Percentiles rank a stretch among this genome's conserved stretches.
Evolutionary conservation across 2,888 invertebrate species (phyloP).

Genomic region (Barypeithes pellucidus): DNA sequence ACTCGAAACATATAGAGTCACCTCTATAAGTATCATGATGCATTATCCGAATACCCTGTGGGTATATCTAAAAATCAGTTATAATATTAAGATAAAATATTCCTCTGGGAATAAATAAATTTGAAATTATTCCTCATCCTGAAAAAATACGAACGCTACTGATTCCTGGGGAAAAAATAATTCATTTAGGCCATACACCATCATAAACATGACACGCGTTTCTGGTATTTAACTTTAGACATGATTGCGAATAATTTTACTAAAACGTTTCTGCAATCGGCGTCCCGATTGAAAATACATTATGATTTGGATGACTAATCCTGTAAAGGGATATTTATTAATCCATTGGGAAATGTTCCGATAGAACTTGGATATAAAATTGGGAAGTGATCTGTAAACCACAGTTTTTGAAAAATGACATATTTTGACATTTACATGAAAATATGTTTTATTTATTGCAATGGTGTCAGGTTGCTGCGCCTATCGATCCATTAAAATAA

Average conservation of each 20-base stretch:
- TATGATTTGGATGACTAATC: slow-evolving; percentile 24
- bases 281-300: slow-evolving; percentile 32
- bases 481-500: too few relatives aligned
- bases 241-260: slow-evolving; percentile 35
- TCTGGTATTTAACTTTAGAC: slow-evolving; percentile 37
- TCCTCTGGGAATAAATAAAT: too few relatives aligned
- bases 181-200: slow-evolving; percentile 21
- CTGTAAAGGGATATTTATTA: slow-evolving; percentile 22
- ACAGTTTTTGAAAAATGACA: neutral
- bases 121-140: too few relatives aligned
- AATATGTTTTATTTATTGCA: too few relatives aligned
- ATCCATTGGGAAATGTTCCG: slow-evolving; percentile 28
- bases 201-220: slow-evolving; percentile 34
- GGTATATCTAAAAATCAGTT: too few relatives aligned
- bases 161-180: slow-evolving; percentile 13
- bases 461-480: too few relatives aligned
- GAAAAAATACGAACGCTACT: neutral
- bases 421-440: neutral
- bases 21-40: too few relatives aligned
- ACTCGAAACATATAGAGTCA: too few relatives aligned
- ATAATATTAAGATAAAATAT: too few relatives aligned
- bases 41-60: too few relatives aligned
- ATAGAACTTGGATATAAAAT: slow-evolving; percentile 13
- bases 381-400: neutral
- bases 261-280: slow-evolving; percentile 35